phyloP scores from a whole-genome alignment of 2,888 invertebrate genomes.

The Diarsia dahlii region DNA sequence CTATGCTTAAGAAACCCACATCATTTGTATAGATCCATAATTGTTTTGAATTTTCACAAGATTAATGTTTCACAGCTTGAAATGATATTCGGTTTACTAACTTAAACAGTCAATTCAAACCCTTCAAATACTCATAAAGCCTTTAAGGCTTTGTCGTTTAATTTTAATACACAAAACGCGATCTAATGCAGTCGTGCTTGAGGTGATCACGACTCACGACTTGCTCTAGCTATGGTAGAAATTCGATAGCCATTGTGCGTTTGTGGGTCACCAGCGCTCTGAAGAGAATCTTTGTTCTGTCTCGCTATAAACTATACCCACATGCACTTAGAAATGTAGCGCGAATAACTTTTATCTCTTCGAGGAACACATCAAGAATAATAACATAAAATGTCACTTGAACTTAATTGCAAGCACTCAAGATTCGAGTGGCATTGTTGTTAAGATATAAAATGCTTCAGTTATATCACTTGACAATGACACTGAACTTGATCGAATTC shows the following conservation, averaged over 20 bases:
- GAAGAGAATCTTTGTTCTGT: constrained; percentile 73
- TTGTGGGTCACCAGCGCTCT: constrained; percentile 80
- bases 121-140: constrained; percentile 12
- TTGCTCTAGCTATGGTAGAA: constrained; percentile 75
- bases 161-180: constrained; percentile 77
- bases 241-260: constrained; percentile 83
- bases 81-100: constrained; percentile 3
- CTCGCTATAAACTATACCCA: constrained; percentile 36
- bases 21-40: not conserved
- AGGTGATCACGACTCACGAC: constrained; percentile 80
- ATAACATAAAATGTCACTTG: constrained; percentile 32
- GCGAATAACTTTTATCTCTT: constrained; percentile 36
- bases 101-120: constrained; percentile 9
- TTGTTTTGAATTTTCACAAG: not conserved
- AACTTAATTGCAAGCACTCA: constrained; percentile 22
- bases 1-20: not conserved
- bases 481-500: constrained; percentile 55
- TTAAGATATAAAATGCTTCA: constrained; percentile 25
- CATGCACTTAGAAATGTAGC: constrained; percentile 21
- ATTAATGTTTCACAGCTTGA: not conserved
- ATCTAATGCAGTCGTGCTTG: constrained; percentile 73
- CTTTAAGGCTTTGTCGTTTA: constrained; percentile 69
- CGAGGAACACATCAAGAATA: constrained; percentile 18
- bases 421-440: constrained; percentile 34
- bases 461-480: constrained; percentile 44